Base-by-base conservation (phyloP, 2,888 invertebrate species). In the Automeris io region DNA sequence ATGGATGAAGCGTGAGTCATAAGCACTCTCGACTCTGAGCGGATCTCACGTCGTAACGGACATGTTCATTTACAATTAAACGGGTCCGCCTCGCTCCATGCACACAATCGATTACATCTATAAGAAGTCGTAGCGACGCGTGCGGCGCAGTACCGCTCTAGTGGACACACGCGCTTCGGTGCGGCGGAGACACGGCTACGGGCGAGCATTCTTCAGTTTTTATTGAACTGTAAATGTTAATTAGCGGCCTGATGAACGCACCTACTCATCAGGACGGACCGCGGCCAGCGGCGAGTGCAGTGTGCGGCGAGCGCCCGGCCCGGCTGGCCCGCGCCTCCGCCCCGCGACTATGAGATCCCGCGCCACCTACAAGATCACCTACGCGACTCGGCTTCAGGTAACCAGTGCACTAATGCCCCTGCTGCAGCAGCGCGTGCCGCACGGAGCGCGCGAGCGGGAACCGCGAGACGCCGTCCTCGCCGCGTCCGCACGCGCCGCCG, bases 361-460 rank as follows among this genome's bases (percentile, higher is more conserved):
- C 57, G 67, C 80, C 49, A 83, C 81, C 82, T 85, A 78, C 63
- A 86, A 82, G 71, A 86, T 86, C 52, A 85, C 85, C 37, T 86
- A 86, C 57, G 81, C 83, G 55, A 57, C 82, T 45, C 71, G 67
- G 51, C n/a, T n/a, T n/a, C n/a, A 82, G 72, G 51, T 73, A 79
- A 50, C 74, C 83, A 81, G 85, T 85, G 79, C 51, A 43, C 49
- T 45, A 44, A 42, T n/a, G n/a, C 21, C 4, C 6, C 7, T 25
- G 8, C 24, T 19, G 24, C 6, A 38, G 32, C 29, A 39, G 25
- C 41, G 42, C 37, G 33, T 36, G 25, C 37, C 23, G 69, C 25
- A 75, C 51, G 16, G 70, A 61, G 6, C 51, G 49, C 9, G 64
- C 45, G 21, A 81, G 59, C 21, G 72, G 72, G 46, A 71, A 70